Evolutionary conservation across 2,113 vertebrate genomes (phyloP).

Genomic region (Octodon degus): DNA sequence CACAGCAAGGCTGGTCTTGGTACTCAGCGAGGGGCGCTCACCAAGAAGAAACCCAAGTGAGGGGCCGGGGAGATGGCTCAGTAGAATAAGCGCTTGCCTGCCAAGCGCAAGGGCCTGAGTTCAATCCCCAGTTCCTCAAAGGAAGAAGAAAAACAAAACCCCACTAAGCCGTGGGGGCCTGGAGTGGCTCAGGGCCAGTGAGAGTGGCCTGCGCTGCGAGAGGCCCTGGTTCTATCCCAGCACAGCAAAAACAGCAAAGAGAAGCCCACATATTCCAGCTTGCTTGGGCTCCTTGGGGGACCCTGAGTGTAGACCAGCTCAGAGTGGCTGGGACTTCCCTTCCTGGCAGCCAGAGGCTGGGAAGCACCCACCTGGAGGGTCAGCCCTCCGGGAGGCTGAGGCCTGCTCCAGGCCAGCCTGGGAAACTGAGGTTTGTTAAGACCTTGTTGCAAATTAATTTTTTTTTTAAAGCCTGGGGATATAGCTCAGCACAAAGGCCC

Average conservation of each 20-base stretch:
- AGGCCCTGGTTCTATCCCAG: not conserved
- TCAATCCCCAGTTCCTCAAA: too few species aligned
- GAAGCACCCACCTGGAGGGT: not conserved
- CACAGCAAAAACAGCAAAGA: not conserved
- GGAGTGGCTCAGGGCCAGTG: too few species aligned
- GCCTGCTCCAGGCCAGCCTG: not conserved
- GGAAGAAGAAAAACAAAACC: too few species aligned
- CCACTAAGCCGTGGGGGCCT: not conserved
- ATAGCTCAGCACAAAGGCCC: not conserved
- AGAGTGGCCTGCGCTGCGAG: not conserved
- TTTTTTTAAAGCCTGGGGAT: not conserved
- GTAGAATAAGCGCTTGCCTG: too few species aligned
- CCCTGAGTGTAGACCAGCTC: not conserved
- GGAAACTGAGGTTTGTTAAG: not conserved
- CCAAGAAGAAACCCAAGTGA: rapidly evolving
- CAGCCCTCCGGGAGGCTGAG: not conserved
- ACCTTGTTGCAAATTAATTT: not conserved
- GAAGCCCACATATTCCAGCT: not conserved
- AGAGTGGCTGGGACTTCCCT: not conserved
- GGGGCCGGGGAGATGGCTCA: too few species aligned
- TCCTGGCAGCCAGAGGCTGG: not conserved
- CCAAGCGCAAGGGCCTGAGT: too few species aligned
- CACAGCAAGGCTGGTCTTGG: not conserved
- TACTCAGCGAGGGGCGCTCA: rapidly evolving
- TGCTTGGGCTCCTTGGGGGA: not conserved